Evolutionary conservation across 2,888 invertebrate genomes (phyloP).

Genomic region (Ypsolopha scabrella): DNA sequence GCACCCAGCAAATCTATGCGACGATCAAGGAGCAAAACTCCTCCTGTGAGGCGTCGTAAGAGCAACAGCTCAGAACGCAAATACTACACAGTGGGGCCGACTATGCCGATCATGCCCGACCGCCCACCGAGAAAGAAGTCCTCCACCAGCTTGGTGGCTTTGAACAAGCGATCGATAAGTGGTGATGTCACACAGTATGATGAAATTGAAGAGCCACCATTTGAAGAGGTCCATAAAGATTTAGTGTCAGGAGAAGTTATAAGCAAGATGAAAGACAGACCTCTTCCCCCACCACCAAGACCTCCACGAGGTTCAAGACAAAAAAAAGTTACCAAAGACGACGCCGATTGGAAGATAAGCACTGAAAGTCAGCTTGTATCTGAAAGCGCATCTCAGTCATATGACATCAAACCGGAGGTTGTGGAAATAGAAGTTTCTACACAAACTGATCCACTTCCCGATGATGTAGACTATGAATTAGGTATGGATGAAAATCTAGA

Average conservation of each 20-base stretch:
- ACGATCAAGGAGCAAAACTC: conserved; percentile 67
- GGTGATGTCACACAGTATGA: conserved; percentile 70
- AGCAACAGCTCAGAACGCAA: conserved; percentile 68
- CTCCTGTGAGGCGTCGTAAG: conserved; percentile 50
- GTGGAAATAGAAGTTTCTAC: conserved; percentile 83
- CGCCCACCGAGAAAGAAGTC: conserved; percentile 74
- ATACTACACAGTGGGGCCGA: conserved; percentile 75
- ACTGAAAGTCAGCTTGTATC: neutral
- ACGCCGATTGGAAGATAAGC: conserved; percentile 15
- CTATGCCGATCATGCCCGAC: conserved; percentile 64
- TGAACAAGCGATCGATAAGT: conserved; percentile 52
- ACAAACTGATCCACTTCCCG: conserved; percentile 87
- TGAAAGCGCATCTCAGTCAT: neutral
- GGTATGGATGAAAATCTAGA: conserved; percentile 59
- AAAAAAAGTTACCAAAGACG: conserved; percentile 37
- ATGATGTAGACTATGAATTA: conserved; percentile 78
- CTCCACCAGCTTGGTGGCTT: conserved; percentile 61
- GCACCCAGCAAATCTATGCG: conserved; percentile 71
- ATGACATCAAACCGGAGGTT: conserved; percentile 22
- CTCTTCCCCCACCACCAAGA: conserved; percentile 87
- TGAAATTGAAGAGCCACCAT: conserved; percentile 70
- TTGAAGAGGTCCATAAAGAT: conserved; percentile 72
- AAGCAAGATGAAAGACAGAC: conserved; percentile 87
- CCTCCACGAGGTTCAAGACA: conserved; percentile 77
- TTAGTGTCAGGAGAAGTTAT: conserved; percentile 81